Conservation (phyloP, 1,140 invertebrate species). For the Formica selysi region DNA sequence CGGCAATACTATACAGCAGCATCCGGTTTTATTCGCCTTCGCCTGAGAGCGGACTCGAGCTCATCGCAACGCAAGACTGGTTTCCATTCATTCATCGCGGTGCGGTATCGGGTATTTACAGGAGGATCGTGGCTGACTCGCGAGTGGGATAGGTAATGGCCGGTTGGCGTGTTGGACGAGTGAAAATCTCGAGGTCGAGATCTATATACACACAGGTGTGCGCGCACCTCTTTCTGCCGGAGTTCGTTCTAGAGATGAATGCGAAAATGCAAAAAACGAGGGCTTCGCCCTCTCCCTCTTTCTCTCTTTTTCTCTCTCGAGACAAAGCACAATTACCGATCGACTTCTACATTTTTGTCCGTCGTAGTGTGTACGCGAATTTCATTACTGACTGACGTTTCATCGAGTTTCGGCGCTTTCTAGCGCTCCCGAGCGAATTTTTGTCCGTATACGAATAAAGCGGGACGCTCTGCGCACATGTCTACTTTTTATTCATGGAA, state of each 20-base stretch:
- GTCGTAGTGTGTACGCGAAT: conserved; percentile 9
- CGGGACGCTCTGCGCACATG: background rate
- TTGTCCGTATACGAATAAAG: conserved; percentile 1
- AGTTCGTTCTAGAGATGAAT: no score
- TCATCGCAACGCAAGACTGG: conserved; percentile 43
- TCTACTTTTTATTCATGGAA: conserved; percentile 45
- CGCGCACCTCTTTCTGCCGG: no score
- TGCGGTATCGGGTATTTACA: conserved; percentile 35
- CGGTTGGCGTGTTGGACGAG: conserved; percentile 49
- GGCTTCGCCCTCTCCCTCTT: background rate
- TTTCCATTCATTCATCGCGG: conserved; percentile 56
- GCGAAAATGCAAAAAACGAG: background rate
- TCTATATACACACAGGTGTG: background rate
- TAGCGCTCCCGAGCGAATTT: background rate
- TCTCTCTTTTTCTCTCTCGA: background rate
- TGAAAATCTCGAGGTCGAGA: conserved; percentile 44
- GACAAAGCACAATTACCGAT: conserved; percentile 13
- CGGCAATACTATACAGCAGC: background rate
- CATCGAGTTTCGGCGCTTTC: background rate
- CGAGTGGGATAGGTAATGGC: conserved; percentile 51
- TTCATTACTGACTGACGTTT: conserved; percentile 15
- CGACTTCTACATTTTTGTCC: conserved; percentile 29
- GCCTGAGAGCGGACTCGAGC: conserved; percentile 1
- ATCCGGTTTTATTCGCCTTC: conserved; percentile 50
- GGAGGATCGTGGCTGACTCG: conserved; percentile 14